These are phyloP conservation scores for Rutpela maculata DNA, from an alignment of 2,888 invertebrate species.

Conservation along the genomic window DNA sequence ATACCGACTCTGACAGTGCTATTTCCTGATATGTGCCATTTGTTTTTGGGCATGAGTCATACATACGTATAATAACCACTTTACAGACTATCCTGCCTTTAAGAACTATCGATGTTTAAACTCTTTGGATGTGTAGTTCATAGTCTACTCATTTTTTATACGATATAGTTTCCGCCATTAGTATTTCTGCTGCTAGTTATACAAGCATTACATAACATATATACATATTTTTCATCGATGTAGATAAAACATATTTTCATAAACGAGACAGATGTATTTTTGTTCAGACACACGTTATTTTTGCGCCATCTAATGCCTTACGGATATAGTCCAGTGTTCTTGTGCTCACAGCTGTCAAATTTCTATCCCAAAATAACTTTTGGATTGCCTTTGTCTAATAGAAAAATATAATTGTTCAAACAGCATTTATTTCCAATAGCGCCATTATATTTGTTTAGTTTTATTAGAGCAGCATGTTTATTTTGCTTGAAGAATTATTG, in stretches of 20 bases:
- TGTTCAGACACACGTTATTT: constrained; percentile 67
- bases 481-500: background rate
- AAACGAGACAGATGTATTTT: constrained; percentile 73
- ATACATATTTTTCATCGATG: constrained; percentile 72
- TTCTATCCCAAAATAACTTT: no score
- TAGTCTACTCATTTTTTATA: constrained; percentile 73
- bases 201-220: constrained; percentile 58
- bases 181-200: constrained; percentile 69
- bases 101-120: constrained; percentile 70
- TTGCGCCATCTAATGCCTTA: constrained; percentile 65
- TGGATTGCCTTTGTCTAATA: no score
- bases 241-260: constrained; percentile 73
- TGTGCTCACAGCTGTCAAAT: constrained; percentile 19
- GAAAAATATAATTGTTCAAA: no score
- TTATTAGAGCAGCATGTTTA: background rate
- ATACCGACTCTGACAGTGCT: constrained; percentile 62
- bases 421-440: no score
- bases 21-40: constrained; percentile 66
- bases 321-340: constrained; percentile 36
- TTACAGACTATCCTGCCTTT: constrained; percentile 72
- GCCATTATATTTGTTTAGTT: no score
- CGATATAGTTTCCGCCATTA: constrained; percentile 70
- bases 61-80: constrained; percentile 65
- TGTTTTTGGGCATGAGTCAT: constrained; percentile 66
- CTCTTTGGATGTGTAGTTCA: constrained; percentile 71